These are phyloP conservation scores for Drosophila histrio DNA, from an alignment of 2,888 invertebrate species.

Conservation along the genomic window DNA sequence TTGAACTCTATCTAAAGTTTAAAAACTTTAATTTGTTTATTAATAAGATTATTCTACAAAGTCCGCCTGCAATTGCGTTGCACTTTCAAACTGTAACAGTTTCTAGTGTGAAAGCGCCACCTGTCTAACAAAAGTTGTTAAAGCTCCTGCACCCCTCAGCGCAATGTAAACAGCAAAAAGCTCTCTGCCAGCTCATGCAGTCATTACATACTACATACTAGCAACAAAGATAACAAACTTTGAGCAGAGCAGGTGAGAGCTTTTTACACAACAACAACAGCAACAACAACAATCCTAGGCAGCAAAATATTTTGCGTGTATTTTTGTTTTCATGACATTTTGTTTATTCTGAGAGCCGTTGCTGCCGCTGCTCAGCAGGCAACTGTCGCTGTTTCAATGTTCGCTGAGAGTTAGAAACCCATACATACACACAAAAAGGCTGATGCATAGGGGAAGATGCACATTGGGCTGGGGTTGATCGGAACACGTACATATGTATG, in stretches of 20 bases:
- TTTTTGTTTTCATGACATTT: conserved; percentile 60
- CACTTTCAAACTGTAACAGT: conserved; percentile 16
- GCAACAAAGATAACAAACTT: conserved; percentile 44
- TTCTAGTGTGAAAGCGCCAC: conserved; percentile 19
- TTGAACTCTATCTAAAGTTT: too few relatives aligned
- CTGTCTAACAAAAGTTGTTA: conserved; percentile 10
- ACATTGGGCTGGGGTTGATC: conserved; percentile 30
- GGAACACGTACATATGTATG: conserved; percentile 16
- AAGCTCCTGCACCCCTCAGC: conserved; percentile 21
- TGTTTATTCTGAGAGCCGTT: conserved; percentile 72
- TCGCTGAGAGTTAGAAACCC: conserved; percentile 63
- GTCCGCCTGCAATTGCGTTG: neutral
- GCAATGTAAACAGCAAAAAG: conserved; percentile 48
- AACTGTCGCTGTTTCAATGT: conserved; percentile 66
- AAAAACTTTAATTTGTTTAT: neutral
- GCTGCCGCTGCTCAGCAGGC: conserved; percentile 52
- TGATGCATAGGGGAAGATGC: conserved; percentile 22
- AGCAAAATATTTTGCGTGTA: conserved; percentile 36
- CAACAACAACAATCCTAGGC: conserved; percentile 9
- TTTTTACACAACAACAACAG: conserved; percentile 38
- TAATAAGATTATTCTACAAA: neutral
- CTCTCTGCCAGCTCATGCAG: conserved; percentile 21
- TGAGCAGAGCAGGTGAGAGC: conserved; percentile 24
- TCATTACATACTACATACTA: conserved; percentile 22
- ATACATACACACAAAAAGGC: conserved; percentile 10